Base-by-base conservation (phyloP, 2,797 vertebrate species). In the Chelonia mydas region DNA sequence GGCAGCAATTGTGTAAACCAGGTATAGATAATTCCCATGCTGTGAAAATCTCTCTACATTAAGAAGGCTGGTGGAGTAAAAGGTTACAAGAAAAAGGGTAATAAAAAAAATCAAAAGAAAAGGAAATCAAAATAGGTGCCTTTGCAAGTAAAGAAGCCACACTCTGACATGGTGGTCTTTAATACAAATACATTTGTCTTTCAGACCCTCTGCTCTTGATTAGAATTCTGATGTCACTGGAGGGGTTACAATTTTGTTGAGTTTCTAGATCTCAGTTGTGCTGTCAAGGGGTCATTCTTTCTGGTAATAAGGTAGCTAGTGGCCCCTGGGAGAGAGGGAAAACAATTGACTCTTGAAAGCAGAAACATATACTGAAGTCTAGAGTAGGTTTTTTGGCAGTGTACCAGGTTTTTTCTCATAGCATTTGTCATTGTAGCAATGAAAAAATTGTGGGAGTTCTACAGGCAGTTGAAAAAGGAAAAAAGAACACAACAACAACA, bases 201-300 rank as follows among this genome's bases (percentile, higher is more conserved):
- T 96, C 94, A 98, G 96, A 96, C 95, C 91, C 95, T 96, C 94
- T 90, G 95, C 95, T 97, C 95, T 97, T 97, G 97, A 98, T 98
- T 97, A 96, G 94, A 96, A 97, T 97, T 97, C 93, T 94, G 92
- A 88, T 96, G 96, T 95, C 96, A 95, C 95, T 97, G 95, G 96
- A 96, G 90, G 96, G 89, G 96, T 94, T 97, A 97, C 92, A 95
- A 88, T 98, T 97, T 97, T 97, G 97, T 97, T 93, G 96, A 97
- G 96, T 96, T 97, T 97, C 96, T 97, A 95, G 97, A 94, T 97
- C 95, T 96, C 93, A 97, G 81, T 94, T 97, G 86, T 1, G 9
- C 97, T 97, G 97, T 98, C 98, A 97, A 93, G 93, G 94, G 97
- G 95, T 97, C 97, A 97, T 97, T 98, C 95, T 98, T 98, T 96